phyloP scores from a whole-genome alignment of 2,797 vertebrate species.

The Paedocypris micromegethes region DNA sequence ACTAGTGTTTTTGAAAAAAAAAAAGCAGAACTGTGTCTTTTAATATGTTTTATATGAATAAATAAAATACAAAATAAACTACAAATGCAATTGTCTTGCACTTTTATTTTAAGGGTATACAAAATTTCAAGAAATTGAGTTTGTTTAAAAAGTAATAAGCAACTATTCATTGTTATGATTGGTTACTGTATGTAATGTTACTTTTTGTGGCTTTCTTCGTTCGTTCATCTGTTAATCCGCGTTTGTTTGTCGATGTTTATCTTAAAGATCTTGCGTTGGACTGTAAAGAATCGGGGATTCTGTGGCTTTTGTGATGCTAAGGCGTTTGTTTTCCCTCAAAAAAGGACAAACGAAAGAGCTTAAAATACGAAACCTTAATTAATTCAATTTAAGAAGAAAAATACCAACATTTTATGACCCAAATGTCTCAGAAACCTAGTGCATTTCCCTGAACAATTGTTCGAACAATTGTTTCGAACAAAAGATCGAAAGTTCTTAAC shows the following conservation, averaged over 20 bases:
- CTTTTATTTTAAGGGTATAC: no score
- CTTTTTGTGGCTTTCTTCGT: neutral
- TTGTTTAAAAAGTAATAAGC: no score
- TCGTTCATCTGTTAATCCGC: slow-evolving; percentile 10
- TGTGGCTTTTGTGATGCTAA: slow-evolving; percentile 45
- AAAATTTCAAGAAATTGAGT: no score
- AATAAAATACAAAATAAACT: neutral
- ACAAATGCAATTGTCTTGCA: neutral
- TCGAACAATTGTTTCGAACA: no score
- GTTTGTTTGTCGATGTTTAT: slow-evolving; percentile 16
- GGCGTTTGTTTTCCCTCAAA: slow-evolving; percentile 30
- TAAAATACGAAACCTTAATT: slow-evolving; percentile 10
- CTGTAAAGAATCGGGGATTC: slow-evolving; percentile 16
- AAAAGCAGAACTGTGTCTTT: no score
- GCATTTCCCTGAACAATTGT: no score
- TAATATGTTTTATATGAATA: slow-evolving; percentile 33
- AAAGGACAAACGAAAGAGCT: slow-evolving; percentile 31
- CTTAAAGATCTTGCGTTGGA: slow-evolving; percentile 11
- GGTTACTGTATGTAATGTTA: neutral
- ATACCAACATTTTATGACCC: no score
- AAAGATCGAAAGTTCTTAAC: no score
- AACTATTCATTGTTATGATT: neutral
- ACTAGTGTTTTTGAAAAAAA: neutral
- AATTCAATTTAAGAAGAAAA: neutral
- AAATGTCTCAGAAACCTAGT: no score